Conservation (phyloP, 2,113 vertebrate genomes). For the Pycnonotus jocosus region DNA sequence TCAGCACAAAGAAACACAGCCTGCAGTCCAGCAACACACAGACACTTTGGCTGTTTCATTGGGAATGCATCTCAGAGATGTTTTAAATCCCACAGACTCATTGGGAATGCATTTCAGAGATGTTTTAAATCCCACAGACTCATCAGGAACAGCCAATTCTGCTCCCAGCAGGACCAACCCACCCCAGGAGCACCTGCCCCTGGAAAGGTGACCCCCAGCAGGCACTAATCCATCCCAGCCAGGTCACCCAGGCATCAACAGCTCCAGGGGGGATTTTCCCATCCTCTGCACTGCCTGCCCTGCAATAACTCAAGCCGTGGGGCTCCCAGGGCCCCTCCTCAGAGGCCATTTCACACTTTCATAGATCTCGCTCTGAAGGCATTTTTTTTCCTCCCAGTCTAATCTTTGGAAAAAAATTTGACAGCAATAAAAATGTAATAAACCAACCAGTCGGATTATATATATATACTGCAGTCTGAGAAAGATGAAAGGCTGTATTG, state of each 20-base stretch:
- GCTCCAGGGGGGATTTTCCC: not conserved
- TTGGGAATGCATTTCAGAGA: not conserved
- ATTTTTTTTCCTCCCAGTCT: conserved; percentile 21
- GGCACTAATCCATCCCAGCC: not conserved
- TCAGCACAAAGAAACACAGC: fast-evolving
- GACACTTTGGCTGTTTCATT: not conserved
- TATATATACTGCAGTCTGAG: not conserved
- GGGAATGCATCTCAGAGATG: not conserved
- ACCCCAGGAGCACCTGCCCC: not conserved
- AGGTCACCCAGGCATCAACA: not conserved
- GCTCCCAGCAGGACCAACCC: not conserved
- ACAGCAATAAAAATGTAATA: conserved; percentile 56
- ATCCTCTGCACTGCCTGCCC: not conserved
- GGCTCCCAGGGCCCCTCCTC: not conserved
- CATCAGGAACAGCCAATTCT: not conserved
- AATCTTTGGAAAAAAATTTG: not conserved
- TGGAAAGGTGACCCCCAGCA: not conserved
- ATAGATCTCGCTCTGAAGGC: not conserved
- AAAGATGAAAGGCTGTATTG: conserved; percentile 50
- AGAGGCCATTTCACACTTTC: not conserved
- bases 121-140: not conserved
- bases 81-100: not conserved
- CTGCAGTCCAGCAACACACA: not conserved
- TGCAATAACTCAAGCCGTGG: not conserved
- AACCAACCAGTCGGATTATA: conserved; percentile 28